Base-by-base conservation (phyloP, 2,797 vertebrate species). In the Sarcophilus harrisii region DNA sequence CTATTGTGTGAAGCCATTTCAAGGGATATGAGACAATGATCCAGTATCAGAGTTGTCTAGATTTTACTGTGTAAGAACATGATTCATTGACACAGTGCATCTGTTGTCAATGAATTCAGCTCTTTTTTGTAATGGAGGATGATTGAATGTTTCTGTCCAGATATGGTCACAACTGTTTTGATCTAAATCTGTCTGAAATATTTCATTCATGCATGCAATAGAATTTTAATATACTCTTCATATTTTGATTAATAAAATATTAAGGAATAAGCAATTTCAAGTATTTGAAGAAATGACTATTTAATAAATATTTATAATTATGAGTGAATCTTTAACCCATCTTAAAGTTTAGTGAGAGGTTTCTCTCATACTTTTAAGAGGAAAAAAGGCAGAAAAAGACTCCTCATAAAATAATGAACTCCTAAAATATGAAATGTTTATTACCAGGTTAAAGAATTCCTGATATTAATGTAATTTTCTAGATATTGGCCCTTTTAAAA, bases 201-300 rank as follows among this genome's bases (percentile, higher is more conserved):
- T 58, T 12, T 57, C 95, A 52, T 93, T 93, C 92, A 66, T 94
- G 94, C 28, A 57, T 32, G 28, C 0, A 55, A 52, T 55, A 32
- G 92, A 57, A 54, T 95, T 55, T 30, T 93, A 91, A 91, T 38
- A 95, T 38, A 94, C 45, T 58, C 32, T 73, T 91, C 11, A 97
- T 93, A 91, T 52, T 94, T 92, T 92, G 66, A 95, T 95, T 96
- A 95, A 91, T 97, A 95, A 95, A 94, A 96, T 94, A 93, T 92
- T 93, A 90, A 95, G 57, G 29, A 95, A 95, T 90, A 59, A 92
- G 11, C 92, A 49, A 94, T 95, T 58, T 95, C 95, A 59, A 92
- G 28, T 87, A 92, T 93, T 90, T 55, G 60, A 90, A 92, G 91
- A 96, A 93, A 95, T 93, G 24, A 28, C 45, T n/a, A 52, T 92